A percentile compares a stretch with the other conserved stretches of the same genome.
Evolutionary conservation across 2,888 invertebrate species (phyloP).

Genomic region (Meteorus colon): DNA sequence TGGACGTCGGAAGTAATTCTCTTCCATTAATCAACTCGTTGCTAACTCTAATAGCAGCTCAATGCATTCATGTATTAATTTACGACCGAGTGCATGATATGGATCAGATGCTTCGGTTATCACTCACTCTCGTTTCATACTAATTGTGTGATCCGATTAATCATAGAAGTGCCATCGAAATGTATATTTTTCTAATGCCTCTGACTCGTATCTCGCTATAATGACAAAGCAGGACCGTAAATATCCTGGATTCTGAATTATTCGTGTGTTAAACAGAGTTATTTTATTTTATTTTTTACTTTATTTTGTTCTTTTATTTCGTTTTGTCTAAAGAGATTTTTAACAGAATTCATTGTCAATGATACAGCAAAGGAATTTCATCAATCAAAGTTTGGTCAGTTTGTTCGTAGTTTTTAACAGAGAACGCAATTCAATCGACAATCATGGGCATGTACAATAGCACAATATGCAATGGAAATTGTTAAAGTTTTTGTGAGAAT

Average conservation of each 20-base stretch:
- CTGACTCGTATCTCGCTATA: not conserved
- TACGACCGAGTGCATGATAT: not conserved
- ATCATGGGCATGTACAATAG: too few relatives aligned
- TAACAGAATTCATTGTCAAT: too few relatives aligned
- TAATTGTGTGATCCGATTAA: constrained; percentile 5
- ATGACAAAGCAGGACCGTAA: not conserved
- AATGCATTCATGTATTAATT: constrained; percentile 19
- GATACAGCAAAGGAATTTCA: too few relatives aligned
- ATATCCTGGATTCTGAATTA: constrained; percentile 7
- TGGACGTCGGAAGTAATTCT: constrained; percentile 72
- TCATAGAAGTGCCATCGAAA: constrained; percentile 18
- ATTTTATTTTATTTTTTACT: not conserved
- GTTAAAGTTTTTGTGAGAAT: too few relatives aligned
- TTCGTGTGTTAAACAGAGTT: not conserved
- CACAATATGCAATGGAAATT: too few relatives aligned
- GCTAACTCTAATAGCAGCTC: constrained; percentile 12
- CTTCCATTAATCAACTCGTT: not conserved
- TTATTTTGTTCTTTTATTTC: not conserved
- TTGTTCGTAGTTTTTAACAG: too few relatives aligned
- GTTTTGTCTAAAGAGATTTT: too few relatives aligned
- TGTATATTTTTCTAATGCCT: constrained; percentile 16
- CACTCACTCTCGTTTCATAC: not conserved
- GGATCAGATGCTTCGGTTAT: not conserved
- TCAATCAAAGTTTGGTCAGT: too few relatives aligned
- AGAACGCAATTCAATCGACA: too few relatives aligned